Evolutionary conservation across 2,888 invertebrate species (phyloP).

Genomic region (Incurvaria masculella): DNA sequence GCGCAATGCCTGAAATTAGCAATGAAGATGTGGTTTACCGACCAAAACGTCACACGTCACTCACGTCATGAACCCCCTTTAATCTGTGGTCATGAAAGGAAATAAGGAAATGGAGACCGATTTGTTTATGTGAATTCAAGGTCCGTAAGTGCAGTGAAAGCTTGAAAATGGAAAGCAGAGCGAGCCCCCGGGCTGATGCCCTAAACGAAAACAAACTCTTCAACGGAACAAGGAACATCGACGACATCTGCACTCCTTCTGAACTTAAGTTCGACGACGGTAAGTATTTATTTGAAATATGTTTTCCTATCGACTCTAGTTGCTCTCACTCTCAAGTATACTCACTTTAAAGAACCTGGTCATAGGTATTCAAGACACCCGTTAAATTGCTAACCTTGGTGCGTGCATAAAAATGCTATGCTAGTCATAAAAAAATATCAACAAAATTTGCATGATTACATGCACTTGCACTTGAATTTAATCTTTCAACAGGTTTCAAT

Average conservation of each 20-base stretch:
- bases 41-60: too few relatives aligned
- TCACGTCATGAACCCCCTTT: too few relatives aligned
- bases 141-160: not conserved
- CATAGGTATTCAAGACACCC: too few relatives aligned
- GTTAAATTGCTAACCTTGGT: not conserved
- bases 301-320: too few relatives aligned
- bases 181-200: not conserved
- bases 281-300: conserved; percentile 25
- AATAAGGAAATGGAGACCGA: conserved; percentile 4
- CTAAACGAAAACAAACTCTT: not conserved
- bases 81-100: too few relatives aligned
- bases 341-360: too few relatives aligned
- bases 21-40: too few relatives aligned
- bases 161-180: not conserved
- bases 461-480: too few relatives aligned
- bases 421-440: not conserved
- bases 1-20: too few relatives aligned
- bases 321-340: too few relatives aligned
- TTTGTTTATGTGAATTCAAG: not conserved
- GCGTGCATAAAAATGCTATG: not conserved
- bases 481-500: too few relatives aligned
- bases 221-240: conserved; percentile 37
- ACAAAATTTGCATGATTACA: too few relatives aligned
- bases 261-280: conserved; percentile 70
- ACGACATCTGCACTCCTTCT: conserved; percentile 56